phyloP scores from a whole-genome alignment of 2,888 invertebrate genomes.

The Epinotia ramella region DNA sequence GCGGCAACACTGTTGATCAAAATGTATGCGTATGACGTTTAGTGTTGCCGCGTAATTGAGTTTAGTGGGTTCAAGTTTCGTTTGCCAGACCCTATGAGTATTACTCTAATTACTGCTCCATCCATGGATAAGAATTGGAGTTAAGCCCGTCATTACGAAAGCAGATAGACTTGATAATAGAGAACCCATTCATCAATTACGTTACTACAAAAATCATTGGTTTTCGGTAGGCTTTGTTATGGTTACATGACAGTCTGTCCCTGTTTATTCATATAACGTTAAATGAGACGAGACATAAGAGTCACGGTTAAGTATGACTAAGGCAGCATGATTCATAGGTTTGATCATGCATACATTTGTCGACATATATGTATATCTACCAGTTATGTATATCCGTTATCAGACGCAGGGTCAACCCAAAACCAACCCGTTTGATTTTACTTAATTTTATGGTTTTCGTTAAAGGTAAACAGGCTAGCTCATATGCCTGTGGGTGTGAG shows the following conservation, averaged over 20 bases:
- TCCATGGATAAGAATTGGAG: neutral
- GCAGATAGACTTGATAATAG: neutral
- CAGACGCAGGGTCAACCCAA: slow-evolving; percentile 7
- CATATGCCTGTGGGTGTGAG: no score
- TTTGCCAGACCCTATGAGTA: no score
- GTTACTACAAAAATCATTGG: neutral
- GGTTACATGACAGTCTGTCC: neutral
- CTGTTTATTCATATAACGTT: slow-evolving; percentile 8
- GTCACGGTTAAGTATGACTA: neutral
- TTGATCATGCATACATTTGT: neutral
- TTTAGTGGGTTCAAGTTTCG: no score
- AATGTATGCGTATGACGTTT: no score
- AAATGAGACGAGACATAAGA: neutral
- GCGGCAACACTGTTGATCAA: no score
- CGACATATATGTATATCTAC: neutral
- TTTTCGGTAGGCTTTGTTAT: no score
- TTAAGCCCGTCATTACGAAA: neutral
- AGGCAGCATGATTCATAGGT: slow-evolving; percentile 2
- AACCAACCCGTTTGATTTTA: neutral
- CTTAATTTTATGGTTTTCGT: neutral
- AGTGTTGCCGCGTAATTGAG: no score
- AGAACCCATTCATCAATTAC: neutral
- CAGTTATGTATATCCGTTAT: neutral
- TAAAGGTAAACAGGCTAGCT: no score
- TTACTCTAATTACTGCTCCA: neutral